Base-by-base conservation (phyloP, 2,113 vertebrate genomes). In the Zosterops japonicus region DNA sequence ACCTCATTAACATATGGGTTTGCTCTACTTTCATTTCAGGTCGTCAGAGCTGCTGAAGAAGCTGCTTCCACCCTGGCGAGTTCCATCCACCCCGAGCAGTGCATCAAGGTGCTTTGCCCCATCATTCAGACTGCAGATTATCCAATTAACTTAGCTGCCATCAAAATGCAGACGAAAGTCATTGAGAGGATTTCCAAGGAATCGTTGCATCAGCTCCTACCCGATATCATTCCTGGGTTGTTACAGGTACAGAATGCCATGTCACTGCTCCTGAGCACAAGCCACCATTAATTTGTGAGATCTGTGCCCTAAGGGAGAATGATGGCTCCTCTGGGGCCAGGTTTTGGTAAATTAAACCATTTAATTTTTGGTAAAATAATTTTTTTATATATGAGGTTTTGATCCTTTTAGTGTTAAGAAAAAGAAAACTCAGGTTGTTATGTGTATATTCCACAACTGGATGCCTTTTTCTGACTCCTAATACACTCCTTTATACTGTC, bases 131-230 rank as follows among this genome's bases (percentile, higher is more conserved):
- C 99, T 1, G 99, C 99, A 16, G 99, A 99, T 97, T 99, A 99
- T 96, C 99, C 99, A 96, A 99, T 99, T 97, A 99, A 99, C 90
- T 98, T 99, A 72, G 99, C 99, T 10, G 99, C 99, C 96, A 99
- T 99, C 97, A 99, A 99, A 98, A 99, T 99, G 99, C 99, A 99
- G 96, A 99, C 99, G 1, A 99, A 99, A 96, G 99, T 99, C 71
- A 99, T 99, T 1, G 99, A 99, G 97, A 98, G 99, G 97, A 99
- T 99, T 61, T 94, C 98, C 93, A 99, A 99, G 98, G 99, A 99
- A 71, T 98, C 99, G 0, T 95, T 99, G 83, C 97, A 99, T 90
- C 98, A 98, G 95, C 98, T 99, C 81, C 98, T 99, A 44, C 98
- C 98, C 0, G 99, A 99, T 97, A 99, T 99, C 94, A 99, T 99